Conservation (phyloP, 1,140 invertebrate genomes). For the Littorina saxatilis region DNA sequence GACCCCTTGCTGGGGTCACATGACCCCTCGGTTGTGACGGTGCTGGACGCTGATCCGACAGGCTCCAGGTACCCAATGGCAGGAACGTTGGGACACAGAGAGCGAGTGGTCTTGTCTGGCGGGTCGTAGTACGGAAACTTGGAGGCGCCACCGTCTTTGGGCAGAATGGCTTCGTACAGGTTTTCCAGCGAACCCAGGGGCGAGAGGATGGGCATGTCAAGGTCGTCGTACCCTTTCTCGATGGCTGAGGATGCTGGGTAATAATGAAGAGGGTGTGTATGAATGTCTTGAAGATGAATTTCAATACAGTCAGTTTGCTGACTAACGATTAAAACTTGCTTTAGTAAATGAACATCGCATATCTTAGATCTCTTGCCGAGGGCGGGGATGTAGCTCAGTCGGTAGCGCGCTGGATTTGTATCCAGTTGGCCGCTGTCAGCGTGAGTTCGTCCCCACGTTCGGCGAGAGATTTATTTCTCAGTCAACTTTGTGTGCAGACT, state of each 20-base stretch:
- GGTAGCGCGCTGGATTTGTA: no score
- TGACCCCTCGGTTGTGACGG: neutral
- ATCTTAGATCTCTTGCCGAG: no score
- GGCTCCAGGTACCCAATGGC: conserved; percentile 68
- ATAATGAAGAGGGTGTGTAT: no score
- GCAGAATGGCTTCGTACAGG: conserved; percentile 69
- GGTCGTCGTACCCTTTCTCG: conserved; percentile 60
- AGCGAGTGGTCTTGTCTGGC: conserved; percentile 28
- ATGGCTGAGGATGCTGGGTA: conserved; percentile 6
- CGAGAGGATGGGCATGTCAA: conserved; percentile 63
- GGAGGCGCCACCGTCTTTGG: conserved; percentile 41
- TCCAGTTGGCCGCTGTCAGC: no score
- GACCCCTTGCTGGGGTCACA: neutral
- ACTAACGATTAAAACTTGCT: no score
- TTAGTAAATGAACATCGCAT: no score
- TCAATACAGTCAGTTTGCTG: no score
- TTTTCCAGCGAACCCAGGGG: conserved; percentile 69
- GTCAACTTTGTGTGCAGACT: no score
- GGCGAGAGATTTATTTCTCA: no score
- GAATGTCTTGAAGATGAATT: no score
- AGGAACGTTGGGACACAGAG: conserved; percentile 48
- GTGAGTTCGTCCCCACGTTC: no score
- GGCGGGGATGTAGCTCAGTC: no score
- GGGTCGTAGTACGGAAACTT: conserved; percentile 59
- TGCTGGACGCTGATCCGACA: conserved; percentile 41